Base-by-base conservation (phyloP, 2,888 invertebrate species). In the Hartigia nigra region DNA sequence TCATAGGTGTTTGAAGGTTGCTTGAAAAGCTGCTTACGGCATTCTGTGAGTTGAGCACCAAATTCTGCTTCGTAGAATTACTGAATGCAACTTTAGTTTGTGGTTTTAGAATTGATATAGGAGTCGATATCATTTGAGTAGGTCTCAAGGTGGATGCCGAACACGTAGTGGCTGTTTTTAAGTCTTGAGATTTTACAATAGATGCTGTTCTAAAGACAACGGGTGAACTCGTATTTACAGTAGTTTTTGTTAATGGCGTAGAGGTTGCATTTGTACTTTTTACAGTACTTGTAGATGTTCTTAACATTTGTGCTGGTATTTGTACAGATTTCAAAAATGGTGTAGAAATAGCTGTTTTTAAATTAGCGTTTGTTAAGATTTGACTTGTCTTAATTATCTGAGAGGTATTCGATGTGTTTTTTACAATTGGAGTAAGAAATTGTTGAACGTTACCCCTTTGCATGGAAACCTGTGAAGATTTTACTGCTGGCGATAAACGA, bases 91-190 rank as follows among this genome's bases (percentile, higher is more conserved):
- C 80, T 80, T 87, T 88, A 11, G 86, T 77, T 78, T 89, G 90
- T 32, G 89, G 90, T 78, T 91, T 91, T 9, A 91, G 82, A 23
- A 91, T 88, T n/a, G 91, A 91, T 74, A 91, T 82, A 9, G 90
- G 87, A 4, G 85, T 84, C 14, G 85, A 87, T 9, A 84, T 80
- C 37, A 81, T 78, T 72, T 88, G 85, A 1, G 83, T 83, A 23
- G 85, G 81, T 76, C 85, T 82, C n/a, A 88, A 84, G 74, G 85
- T 86, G 74, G 86, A 86, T 1, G 86, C 84, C 12, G 85, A 84
- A 77, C 70, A 80, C n/a, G 78, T 76, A 12, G 77, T 75, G 3
- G 79, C 80, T 3, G 82, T 77, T 78, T 86, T 88, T 2, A 83
- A 74, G n/a, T 88, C 88, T 77, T 88, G 87, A 72, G 82, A 76